Base-by-base conservation (phyloP, 2,888 invertebrate genomes). In the Plusia festucae region DNA sequence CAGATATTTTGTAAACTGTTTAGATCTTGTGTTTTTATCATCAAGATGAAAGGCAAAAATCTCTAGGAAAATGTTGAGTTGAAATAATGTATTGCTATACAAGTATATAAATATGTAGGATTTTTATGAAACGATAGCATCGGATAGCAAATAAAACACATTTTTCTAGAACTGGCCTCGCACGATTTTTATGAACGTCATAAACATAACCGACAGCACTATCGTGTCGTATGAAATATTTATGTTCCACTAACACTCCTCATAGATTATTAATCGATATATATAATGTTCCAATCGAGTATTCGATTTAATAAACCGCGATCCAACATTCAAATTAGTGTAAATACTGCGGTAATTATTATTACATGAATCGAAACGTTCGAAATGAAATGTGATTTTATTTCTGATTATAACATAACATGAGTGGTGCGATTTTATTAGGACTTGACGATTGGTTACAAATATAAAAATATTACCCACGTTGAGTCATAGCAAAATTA, bases 201-300 rank as follows among this genome's bases (percentile, higher is more conserved):
- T 91, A 91, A 91, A 92, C 85, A 86, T 82, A 82, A 84, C 79
- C 85, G 86, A 88, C 86, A 87, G 85, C 84, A 89, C 90, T 91
- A 91, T 91, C 88, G 85, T 87, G 86, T 88, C 86, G 82, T 86
- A 89, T 89, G 88, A 89, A 89, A 91, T 87, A 88, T 91, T 91
- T 91, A 91, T 88, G 86, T 82, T 77, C 73, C 84, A 81, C 84
- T 88, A 87, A 87, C 85, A 86, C 86, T 84, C 88, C 89, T 87
- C 85, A 80, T 82, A 79, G 72, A 82, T 84, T 82, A 85, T 88
- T 88, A 88, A 89, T 88, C 86, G 84, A 85, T 84, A 88, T 66
- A 68, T 69, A 63, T 63, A 68, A 53, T 54, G 74, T 68, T 70
- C 32, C 58, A 64, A 34, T 44, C 57, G 53, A 80, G 73, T 77